Conservation (phyloP, 2,113 vertebrate species). For the Protomyctophum bolini region DNA sequence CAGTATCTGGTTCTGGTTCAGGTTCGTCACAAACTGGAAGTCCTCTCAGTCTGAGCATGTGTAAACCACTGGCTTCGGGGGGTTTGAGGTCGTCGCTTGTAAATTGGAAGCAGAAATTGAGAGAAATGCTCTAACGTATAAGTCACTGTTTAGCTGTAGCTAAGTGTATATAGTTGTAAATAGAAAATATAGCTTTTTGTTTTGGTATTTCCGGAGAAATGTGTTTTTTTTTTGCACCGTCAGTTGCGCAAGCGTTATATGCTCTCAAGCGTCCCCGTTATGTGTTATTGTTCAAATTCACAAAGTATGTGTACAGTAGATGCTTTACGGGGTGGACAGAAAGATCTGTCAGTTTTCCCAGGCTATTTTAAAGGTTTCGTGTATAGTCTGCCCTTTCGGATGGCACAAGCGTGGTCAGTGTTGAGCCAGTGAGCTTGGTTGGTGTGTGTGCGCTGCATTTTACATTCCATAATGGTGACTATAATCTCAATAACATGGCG, state of each 20-base stretch:
- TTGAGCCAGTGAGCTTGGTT: conserved; percentile 33
- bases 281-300: too few species aligned
- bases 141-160: too few species aligned
- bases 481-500: conserved; percentile 31
- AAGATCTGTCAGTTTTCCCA: conserved; percentile 35
- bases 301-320: too few species aligned
- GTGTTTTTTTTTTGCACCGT: too few species aligned
- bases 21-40: conserved; percentile 45
- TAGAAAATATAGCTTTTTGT: too few species aligned
- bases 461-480: conserved; percentile 18
- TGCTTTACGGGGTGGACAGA: conserved; percentile 17
- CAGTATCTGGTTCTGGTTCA: conserved; percentile 37
- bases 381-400: conserved; percentile 16
- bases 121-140: too few species aligned
- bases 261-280: too few species aligned
- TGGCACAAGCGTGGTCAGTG: conserved; percentile 7
- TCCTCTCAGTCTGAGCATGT: conserved; percentile 33
- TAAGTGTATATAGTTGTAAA: too few species aligned
- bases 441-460: conserved; percentile 4
- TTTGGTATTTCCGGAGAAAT: too few species aligned
- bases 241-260: too few species aligned
- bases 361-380: not conserved
- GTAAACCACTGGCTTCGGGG: not conserved
- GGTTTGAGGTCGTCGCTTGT: too few species aligned
- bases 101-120: too few species aligned